phyloP scores from a whole-genome alignment of 2,113 vertebrate genomes.

The Oreochromis tanganicae region DNA sequence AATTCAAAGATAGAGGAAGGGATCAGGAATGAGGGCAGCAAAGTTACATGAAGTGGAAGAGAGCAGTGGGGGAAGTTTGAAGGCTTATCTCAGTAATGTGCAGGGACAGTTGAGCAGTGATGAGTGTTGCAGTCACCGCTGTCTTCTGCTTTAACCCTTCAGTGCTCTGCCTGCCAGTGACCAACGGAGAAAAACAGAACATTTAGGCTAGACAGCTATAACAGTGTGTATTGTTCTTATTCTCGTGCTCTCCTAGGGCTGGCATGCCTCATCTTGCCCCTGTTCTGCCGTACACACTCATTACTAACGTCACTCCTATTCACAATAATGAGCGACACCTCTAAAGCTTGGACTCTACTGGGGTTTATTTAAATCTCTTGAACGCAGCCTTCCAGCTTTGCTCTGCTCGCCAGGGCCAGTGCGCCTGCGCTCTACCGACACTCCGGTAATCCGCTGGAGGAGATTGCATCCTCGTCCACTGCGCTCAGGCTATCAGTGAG shows the following conservation, averaged over 20 bases:
- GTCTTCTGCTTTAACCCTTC: constrained; percentile 50
- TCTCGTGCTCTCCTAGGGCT: neutral
- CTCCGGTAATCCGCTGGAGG: constrained; percentile 69
- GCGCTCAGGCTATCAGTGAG: constrained; percentile 41
- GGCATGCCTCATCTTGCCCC: neutral
- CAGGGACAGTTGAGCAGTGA: constrained; percentile 59
- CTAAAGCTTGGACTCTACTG: neutral
- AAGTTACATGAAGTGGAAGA: constrained; percentile 48
- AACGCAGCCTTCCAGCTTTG: constrained; percentile 45
- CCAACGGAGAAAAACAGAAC: neutral
- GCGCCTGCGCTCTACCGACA: constrained; percentile 75
- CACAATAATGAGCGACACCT: constrained; percentile 12
- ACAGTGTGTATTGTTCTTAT: neutral
- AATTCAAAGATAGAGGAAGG: neutral
- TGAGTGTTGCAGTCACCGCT: constrained; percentile 35
- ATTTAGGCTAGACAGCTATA: neutral
- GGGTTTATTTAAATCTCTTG: constrained; percentile 50
- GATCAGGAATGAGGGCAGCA: constrained; percentile 47
- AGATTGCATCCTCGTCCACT: constrained; percentile 59
- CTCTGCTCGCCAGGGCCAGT: constrained; percentile 9
- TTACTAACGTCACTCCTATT: neutral
- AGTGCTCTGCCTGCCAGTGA: neutral
- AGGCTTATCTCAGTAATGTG: constrained; percentile 59
- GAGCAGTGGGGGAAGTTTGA: constrained; percentile 41
- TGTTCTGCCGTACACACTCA: neutral